Evolutionary conservation across 2,113 vertebrate species (phyloP).

Genomic region (Catharus minimus): DNA sequence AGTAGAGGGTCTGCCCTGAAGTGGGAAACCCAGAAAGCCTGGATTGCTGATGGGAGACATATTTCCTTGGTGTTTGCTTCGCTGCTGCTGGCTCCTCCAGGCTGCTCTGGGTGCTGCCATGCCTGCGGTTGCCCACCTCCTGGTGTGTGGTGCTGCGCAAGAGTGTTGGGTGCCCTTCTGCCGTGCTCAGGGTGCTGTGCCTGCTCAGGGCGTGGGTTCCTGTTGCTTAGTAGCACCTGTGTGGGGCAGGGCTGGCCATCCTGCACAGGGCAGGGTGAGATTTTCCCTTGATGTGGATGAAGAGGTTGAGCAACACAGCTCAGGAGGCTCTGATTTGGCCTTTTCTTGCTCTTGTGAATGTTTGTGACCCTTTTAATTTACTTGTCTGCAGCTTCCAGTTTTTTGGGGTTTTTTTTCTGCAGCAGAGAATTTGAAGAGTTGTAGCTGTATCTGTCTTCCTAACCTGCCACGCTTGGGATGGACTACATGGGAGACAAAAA

Average conservation of each 20-base stretch:
- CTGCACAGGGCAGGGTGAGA: neutral
- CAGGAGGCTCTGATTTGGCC: constrained; percentile 35
- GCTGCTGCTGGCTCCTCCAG: accelerated
- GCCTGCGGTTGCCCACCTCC: neutral
- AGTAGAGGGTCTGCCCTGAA: neutral
- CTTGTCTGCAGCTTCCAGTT: neutral
- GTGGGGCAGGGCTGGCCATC: neutral
- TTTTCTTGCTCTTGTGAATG: neutral
- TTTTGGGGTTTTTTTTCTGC: neutral
- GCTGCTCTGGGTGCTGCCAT: too few relatives aligned
- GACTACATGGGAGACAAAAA: neutral
- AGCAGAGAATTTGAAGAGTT: neutral
- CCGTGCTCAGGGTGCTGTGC: neutral
- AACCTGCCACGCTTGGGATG: neutral
- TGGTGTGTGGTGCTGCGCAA: accelerated
- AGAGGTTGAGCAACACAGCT: constrained; percentile 7
- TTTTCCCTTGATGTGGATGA: constrained; percentile 43
- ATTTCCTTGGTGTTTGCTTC: neutral
- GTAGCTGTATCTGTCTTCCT: neutral
- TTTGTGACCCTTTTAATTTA: constrained; percentile 35
- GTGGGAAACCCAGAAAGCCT: neutral
- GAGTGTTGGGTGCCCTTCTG: neutral
- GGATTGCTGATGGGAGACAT: neutral
- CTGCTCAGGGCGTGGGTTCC: neutral
- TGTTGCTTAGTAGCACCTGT: neutral